Evolutionary conservation across 1,140 invertebrate genomes (phyloP).

Genomic region (Brachionus angularis): DNA sequence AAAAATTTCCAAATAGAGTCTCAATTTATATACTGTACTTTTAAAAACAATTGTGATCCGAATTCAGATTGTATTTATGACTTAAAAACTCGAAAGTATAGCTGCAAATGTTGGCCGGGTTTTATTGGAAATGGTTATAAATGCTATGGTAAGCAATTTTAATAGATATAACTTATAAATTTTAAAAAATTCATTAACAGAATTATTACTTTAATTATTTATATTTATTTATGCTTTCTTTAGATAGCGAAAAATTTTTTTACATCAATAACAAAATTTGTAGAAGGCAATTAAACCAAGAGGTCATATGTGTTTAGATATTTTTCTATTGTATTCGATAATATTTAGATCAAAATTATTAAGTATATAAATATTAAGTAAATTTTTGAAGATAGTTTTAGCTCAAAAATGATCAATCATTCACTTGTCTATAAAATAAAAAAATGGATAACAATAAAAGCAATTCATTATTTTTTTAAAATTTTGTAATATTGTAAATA

Average conservation of each 20-base stretch:
- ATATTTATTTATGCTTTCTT: not conserved
- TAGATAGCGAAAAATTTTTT: not conserved
- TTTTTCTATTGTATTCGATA: not conserved
- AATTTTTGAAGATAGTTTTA: no score
- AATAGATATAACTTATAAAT: not conserved
- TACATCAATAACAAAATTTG: not conserved
- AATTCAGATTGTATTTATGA: constrained; percentile 27
- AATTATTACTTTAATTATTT: no score
- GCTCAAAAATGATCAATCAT: no score
- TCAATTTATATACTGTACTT: constrained; percentile 21
- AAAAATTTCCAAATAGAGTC: not conserved
- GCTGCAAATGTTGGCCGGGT: constrained; percentile 28
- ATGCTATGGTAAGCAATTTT: constrained; percentile 14
- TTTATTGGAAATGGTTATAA: constrained; percentile 32
- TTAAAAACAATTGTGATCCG: constrained; percentile 11
- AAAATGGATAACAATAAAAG: no score
- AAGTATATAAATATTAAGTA: no score
- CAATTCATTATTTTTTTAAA: no score
- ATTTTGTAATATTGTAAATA: no score
- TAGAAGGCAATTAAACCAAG: not conserved
- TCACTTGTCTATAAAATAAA: no score
- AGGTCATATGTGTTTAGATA: not conserved
- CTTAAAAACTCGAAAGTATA: not conserved
- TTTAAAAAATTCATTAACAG: no score
- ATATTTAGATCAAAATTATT: no score